Conservation (phyloP, 2,888 invertebrate genomes). For the Petrolisthes cinctipes region DNA sequence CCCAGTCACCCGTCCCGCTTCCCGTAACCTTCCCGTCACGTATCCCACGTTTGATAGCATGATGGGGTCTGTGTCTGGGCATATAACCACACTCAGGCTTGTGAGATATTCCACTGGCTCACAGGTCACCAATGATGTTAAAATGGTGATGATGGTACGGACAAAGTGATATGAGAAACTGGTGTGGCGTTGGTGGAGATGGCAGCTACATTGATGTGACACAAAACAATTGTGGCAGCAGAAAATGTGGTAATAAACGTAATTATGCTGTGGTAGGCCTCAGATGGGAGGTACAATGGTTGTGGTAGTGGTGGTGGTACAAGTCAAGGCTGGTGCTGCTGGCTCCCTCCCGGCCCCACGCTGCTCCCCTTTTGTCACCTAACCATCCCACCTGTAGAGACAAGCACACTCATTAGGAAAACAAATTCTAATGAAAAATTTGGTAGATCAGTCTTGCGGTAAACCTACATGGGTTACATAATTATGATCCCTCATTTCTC, state of each 20-base stretch:
- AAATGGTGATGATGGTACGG: background rate
- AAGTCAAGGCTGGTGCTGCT: background rate
- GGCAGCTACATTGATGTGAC: background rate
- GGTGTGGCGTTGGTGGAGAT: background rate
- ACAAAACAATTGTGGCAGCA: background rate
- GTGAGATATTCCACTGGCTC: background rate
- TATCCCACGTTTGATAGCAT: slow-evolving; percentile 45
- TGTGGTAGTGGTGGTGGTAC: background rate
- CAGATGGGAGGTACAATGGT: background rate
- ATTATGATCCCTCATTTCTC: too few species aligned
- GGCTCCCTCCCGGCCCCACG: background rate
- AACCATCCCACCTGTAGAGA: slow-evolving; percentile 1
- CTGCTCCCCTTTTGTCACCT: background rate
- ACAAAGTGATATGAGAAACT: background rate
- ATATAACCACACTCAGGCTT: background rate
- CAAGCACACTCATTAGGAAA: too few species aligned
- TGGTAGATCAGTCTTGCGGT: too few species aligned
- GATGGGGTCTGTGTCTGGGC: background rate
- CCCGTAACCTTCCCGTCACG: slow-evolving; percentile 44
- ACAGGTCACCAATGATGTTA: background rate
- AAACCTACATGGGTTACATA: too few species aligned
- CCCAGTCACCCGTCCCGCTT: slow-evolving; percentile 44
- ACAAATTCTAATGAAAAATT: too few species aligned
- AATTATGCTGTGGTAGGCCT: background rate
- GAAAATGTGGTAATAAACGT: background rate